Percentiles rank a stretch among this genome's conserved stretches.
Conservation (phyloP, 2,113 vertebrate species). For the Diadophis punctatus region DNA sequence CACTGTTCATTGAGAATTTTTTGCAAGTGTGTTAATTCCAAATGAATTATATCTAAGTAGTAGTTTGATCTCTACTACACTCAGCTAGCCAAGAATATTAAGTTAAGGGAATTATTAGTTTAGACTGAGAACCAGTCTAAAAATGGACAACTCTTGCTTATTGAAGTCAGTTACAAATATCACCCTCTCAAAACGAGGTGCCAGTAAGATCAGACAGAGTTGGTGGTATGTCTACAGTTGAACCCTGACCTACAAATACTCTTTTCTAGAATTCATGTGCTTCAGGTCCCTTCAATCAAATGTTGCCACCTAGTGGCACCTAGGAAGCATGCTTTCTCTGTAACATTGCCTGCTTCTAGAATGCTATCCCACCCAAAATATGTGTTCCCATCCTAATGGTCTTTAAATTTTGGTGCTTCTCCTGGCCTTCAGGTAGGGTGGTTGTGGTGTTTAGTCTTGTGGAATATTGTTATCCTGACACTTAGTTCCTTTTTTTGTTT, state of each 20-base stretch:
- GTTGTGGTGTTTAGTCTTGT: too few relatives aligned
- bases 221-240: background rate
- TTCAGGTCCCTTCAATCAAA: background rate
- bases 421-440: too few relatives aligned
- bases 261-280: background rate
- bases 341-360: background rate
- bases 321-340: background rate
- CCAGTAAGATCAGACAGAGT: background rate
- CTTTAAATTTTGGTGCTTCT: too few relatives aligned
- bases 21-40: background rate
- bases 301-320: background rate
- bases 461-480: too few relatives aligned
- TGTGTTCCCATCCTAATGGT: background rate
- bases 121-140: background rate
- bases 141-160: background rate
- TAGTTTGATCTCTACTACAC: background rate
- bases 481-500: too few relatives aligned
- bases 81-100: background rate
- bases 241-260: too few relatives aligned
- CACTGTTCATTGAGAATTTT: slow-evolving; percentile 5
- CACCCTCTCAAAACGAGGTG: background rate
- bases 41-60: slow-evolving; percentile 1
- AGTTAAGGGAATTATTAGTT: background rate
- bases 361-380: background rate
- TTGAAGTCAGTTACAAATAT: background rate